A percentile compares a stretch with the other conserved stretches of the same genome.
phyloP scores from a whole-genome alignment of 2,888 invertebrate genomes.

The Oithona nana region DNA sequence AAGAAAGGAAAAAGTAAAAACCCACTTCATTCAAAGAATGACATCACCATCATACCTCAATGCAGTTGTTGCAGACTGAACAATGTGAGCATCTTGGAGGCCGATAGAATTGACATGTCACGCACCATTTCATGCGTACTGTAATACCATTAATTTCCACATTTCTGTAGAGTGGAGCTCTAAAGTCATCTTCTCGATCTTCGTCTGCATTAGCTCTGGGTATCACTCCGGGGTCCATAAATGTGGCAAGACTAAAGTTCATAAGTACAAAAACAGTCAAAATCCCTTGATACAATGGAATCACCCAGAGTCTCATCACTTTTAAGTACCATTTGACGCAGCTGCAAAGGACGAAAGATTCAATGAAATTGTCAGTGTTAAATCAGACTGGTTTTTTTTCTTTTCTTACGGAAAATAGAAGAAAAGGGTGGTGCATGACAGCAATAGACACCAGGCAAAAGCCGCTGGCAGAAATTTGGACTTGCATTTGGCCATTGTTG shows the following conservation, averaged over 20 bases:
- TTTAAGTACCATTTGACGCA: constrained; percentile 11
- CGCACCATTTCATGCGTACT: constrained; percentile 99
- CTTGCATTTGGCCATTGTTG: constrained; percentile 76
- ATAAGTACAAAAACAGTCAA: constrained; percentile 92
- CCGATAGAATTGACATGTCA: constrained; percentile 97
- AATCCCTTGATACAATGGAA: constrained; percentile 47
- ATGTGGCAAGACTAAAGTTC: constrained; percentile 95
- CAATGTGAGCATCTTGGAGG: constrained; percentile 98
- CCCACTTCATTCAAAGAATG: not conserved
- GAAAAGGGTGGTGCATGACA: constrained; percentile 81
- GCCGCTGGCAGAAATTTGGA: constrained; percentile 94
- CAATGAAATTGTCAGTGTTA: constrained; percentile 7
- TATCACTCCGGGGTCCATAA: constrained; percentile 97
- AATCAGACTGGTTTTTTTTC: not conserved
- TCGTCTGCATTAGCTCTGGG: constrained; percentile 97
- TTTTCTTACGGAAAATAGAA: constrained; percentile 96
- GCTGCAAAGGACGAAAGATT: not conserved
- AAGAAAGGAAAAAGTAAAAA: not conserved
- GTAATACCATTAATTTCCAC: constrained; percentile 96
- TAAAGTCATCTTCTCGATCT: constrained; percentile 89
- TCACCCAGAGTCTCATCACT: constrained; percentile 2
- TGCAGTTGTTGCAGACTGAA: constrained; percentile 96
- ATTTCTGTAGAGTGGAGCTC: constrained; percentile 86
- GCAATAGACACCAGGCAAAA: constrained; percentile 88
- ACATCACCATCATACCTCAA: constrained; percentile 46